Evolutionary conservation across 2,797 vertebrate species (phyloP).

Genomic region (Sebastolobus altivelis): DNA sequence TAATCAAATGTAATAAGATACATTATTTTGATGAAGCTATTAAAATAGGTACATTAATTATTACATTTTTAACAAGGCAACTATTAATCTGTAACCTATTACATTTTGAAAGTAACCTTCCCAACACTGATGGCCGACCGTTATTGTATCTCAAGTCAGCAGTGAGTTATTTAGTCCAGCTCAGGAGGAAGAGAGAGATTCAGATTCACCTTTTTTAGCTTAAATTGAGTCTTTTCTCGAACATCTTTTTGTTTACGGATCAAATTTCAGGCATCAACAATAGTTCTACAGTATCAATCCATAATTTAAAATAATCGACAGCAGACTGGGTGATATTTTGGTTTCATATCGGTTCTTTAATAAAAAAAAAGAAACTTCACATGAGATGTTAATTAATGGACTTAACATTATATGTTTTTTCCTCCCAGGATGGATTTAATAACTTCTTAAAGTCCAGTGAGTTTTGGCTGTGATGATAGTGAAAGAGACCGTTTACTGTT

Average conservation of each 20-base stretch:
- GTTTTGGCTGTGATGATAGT: background rate
- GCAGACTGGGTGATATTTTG: background rate
- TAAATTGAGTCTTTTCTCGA: background rate
- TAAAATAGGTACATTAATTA: too few relatives aligned
- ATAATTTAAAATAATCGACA: background rate
- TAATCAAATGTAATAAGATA: too few relatives aligned
- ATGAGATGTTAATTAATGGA: background rate
- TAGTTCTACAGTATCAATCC: background rate
- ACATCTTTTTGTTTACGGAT: background rate
- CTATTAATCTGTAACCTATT: too few relatives aligned
- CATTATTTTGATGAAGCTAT: too few relatives aligned
- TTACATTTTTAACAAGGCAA: too few relatives aligned
- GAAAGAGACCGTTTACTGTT: background rate
- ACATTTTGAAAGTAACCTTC: too few relatives aligned
- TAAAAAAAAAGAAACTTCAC: constrained; percentile 47
- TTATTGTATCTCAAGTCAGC: background rate
- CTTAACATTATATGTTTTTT: background rate
- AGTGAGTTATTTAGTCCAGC: background rate
- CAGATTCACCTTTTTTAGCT: background rate
- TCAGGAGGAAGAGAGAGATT: background rate
- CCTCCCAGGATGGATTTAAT: background rate
- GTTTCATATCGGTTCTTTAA: constrained; percentile 44
- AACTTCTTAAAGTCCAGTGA: background rate
- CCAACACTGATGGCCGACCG: too few relatives aligned
- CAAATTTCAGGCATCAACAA: background rate